Percentiles rank a stretch among this genome's conserved stretches.
Conservation (phyloP, 2,113 vertebrate genomes). For the Sciurus niger region DNA sequence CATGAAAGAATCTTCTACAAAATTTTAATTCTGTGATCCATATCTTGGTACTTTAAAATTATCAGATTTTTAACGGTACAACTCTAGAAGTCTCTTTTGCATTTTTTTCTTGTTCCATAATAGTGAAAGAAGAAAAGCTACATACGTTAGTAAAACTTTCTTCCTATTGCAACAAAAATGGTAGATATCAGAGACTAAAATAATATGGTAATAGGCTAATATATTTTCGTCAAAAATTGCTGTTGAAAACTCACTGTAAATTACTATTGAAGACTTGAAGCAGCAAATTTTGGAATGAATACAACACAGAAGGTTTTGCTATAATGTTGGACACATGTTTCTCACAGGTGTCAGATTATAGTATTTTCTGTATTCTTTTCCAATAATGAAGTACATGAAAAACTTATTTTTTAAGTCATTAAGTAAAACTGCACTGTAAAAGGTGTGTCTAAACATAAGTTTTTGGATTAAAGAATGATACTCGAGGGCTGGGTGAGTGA, state of each 20-base stretch:
- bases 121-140: neutral
- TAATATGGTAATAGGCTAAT: rapidly evolving
- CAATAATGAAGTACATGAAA: neutral
- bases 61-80: neutral
- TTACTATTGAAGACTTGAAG: neutral
- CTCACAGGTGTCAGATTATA: neutral
- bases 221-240: neutral
- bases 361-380: neutral
- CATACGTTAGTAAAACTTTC: neutral
- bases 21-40: neutral
- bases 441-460: neutral
- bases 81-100: neutral
- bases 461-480: neutral
- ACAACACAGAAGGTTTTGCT: neutral
- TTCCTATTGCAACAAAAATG: neutral
- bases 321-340: neutral
- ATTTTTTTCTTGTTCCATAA: neutral
- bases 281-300: neutral
- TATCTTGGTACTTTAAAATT: neutral
- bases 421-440: neutral
- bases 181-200: neutral
- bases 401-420: neutral
- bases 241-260: neutral
- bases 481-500: neutral
- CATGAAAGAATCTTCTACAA: neutral